These are phyloP conservation scores for Drosophila lacicola DNA, from an alignment of 2,888 invertebrate genomes.

Conservation along the genomic window DNA sequence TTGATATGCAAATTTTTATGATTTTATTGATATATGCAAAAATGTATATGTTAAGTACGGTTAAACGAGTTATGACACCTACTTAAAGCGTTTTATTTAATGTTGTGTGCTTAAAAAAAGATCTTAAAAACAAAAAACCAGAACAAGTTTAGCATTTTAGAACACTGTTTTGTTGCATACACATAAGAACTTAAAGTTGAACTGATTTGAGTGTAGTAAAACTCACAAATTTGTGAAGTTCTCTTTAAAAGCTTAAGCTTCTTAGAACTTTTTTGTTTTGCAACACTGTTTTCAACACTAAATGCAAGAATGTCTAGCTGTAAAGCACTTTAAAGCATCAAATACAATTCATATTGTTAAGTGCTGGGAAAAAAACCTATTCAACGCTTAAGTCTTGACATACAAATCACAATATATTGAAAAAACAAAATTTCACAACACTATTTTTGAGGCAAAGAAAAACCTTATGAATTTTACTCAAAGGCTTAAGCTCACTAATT, in stretches of 20 bases:
- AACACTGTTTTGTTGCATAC: not conserved
- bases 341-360: too few species aligned
- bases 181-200: not conserved
- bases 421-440: not conserved
- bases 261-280: not conserved
- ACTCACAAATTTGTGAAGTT: not conserved
- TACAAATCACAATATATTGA: too few species aligned
- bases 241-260: too few species aligned
- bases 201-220: not conserved
- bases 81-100: slow-evolving; percentile 29
- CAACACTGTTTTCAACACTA: not conserved
- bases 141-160: not conserved
- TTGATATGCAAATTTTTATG: slow-evolving; percentile 40
- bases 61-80: slow-evolving; percentile 15
- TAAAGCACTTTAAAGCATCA: too few species aligned
- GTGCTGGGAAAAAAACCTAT: too few species aligned
- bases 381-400: too few species aligned
- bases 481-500: too few species aligned
- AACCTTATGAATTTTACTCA: too few species aligned
- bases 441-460: not conserved
- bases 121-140: too few species aligned
- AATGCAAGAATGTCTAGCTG: not conserved
- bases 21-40: slow-evolving; percentile 40
- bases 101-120: too few species aligned
- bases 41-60: slow-evolving; percentile 15